Evolutionary conservation across 2,797 vertebrate species (phyloP).

Genomic region (Neosilurus hyrtlii): DNA sequence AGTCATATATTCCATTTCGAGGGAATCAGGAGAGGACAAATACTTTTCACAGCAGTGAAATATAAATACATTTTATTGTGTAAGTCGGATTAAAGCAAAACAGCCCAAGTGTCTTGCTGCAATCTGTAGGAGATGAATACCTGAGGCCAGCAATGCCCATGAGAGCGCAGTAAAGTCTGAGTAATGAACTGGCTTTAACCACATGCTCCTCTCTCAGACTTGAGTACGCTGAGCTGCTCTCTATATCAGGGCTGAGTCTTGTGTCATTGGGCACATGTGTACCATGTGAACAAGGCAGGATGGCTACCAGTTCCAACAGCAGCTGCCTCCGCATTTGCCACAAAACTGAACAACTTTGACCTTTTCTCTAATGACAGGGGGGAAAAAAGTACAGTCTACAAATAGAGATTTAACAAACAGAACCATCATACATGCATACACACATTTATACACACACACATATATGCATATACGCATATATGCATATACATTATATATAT

Average conservation of each 20-base stretch:
- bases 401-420: background rate
- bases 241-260: conserved; percentile 67
- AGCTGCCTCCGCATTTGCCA: conserved; percentile 98
- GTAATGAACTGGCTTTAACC: conserved; percentile 93
- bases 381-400: background rate
- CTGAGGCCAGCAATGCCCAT: conserved; percentile 98
- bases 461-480: background rate
- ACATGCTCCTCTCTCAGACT: conserved; percentile 94
- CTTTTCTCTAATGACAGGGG: conserved; percentile 78
- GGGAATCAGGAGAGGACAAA: background rate
- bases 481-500: background rate
- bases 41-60: background rate
- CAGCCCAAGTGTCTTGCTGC: background rate
- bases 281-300: conserved; percentile 90
- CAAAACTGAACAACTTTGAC: conserved; percentile 91
- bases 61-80: background rate
- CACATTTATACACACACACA: background rate
- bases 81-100: background rate
- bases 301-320: conserved; percentile 91
- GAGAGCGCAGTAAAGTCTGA: conserved; percentile 93
- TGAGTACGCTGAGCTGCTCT: conserved; percentile 80
- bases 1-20: background rate
- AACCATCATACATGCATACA: too few species aligned
- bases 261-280: conserved; percentile 81
- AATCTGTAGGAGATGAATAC: conserved; percentile 62